Conservation (phyloP, 1,140 invertebrate genomes). For the Callitettix versicolor region DNA sequence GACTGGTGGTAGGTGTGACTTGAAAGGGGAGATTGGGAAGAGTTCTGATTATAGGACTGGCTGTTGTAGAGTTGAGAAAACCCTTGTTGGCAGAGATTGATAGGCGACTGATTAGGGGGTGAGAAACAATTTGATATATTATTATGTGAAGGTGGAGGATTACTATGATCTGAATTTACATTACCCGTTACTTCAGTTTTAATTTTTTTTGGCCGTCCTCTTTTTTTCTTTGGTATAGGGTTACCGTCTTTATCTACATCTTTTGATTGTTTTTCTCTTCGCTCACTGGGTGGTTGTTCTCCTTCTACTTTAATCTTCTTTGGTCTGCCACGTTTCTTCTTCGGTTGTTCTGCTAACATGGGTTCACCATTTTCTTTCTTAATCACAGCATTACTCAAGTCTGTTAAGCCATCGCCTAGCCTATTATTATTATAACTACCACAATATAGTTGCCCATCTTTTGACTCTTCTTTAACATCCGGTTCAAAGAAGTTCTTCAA, state of each 20-base stretch:
- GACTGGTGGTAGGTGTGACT: conserved; percentile 28
- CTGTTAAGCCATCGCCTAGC: conserved; percentile 29
- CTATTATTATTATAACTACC: conserved; percentile 20
- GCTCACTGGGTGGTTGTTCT: conserved; percentile 44
- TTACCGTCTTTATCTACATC: conserved; percentile 17
- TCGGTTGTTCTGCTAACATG: conserved; percentile 45
- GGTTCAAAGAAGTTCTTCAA: conserved; percentile 37
- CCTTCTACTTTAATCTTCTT: conserved; percentile 70
- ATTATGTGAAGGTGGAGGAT: conserved; percentile 4
- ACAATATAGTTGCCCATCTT: conserved; percentile 22
- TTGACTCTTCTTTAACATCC: conserved; percentile 31
- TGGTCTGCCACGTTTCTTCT: conserved; percentile 77
- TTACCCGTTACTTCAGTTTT: conserved; percentile 36
- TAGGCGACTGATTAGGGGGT: conserved; percentile 39
- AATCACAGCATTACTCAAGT: conserved; percentile 36
- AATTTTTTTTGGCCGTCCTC: conserved; percentile 75
- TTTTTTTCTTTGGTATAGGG: conserved; percentile 63
- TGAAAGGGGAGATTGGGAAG: conserved; percentile 27
- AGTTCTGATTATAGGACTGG: conserved; percentile 33
- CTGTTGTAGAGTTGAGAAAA: conserved; percentile 36
- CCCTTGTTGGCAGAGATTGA: conserved; percentile 34
- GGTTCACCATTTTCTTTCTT: conserved; percentile 38
- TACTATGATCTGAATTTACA: background rate
- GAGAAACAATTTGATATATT: conserved; percentile 41
- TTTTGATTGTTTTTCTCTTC: conserved; percentile 29